A percentile compares a stretch with the other conserved stretches of the same genome.
Conservation (phyloP, 2,888 invertebrate species). For the Eristalinus aeneus region DNA sequence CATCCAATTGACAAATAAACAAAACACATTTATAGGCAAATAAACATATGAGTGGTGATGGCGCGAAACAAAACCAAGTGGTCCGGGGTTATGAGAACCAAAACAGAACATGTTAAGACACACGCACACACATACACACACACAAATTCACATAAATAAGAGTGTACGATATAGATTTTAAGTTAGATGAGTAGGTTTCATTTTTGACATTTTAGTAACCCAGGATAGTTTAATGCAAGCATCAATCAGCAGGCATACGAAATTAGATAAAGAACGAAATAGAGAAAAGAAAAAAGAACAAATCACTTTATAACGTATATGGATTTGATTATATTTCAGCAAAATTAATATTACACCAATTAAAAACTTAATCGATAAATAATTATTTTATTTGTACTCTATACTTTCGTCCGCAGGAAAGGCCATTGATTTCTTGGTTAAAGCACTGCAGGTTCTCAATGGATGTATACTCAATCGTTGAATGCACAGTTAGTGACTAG, state of each 20-base stretch:
- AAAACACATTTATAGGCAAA: conserved; percentile 43
- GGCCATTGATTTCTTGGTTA: conserved; percentile 1
- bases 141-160: neutral
- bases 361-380: neutral
- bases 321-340: conserved; percentile 18
- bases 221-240: conserved; percentile 75
- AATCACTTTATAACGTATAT: conserved; percentile 28
- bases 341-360: conserved; percentile 47
- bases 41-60: conserved; percentile 8
- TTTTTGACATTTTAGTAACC: conserved; percentile 64
- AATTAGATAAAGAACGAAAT: conserved; percentile 68
- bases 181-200: conserved; percentile 33
- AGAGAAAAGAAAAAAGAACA: conserved; percentile 53
- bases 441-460: too few species aligned
- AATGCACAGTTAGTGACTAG: too few species aligned
- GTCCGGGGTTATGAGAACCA: neutral
- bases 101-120: neutral
- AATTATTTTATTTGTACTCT: neutral
- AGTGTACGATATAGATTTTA: conserved; percentile 20
- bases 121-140: neutral
- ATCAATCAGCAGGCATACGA: conserved; percentile 79
- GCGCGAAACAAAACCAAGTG: neutral
- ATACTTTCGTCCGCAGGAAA: neutral
- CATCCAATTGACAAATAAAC: conserved; percentile 42
- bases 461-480: too few species aligned